Base-by-base conservation (phyloP, 1,140 invertebrate species). In the Melanaphis sacchari region DNA sequence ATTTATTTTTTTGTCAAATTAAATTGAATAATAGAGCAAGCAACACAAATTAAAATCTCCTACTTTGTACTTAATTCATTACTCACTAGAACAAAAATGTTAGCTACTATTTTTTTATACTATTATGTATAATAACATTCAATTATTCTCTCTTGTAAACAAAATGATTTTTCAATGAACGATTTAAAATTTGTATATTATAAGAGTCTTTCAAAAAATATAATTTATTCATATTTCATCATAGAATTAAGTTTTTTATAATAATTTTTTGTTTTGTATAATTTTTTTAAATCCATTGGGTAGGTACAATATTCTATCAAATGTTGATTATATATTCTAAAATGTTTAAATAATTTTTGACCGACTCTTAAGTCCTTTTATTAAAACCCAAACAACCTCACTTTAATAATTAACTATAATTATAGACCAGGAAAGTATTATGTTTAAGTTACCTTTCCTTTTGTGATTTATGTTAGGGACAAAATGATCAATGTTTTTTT, bases 401-500 rank as follows among this genome's bases (percentile, higher is more conserved):
- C 21, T 4, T 76, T 76, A 46, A 46, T 82, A 41, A 92, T 18
- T 82, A n/a, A 49, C 85, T 85, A 85, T 93, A 40, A 93, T 93
- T 93, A 49, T 93, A 93, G 46, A 84, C 76, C 43, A 85, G 91
- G 91, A 93, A 93, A 84, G 91, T 92, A 91, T 92, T 92, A 92
- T 82, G 81, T 76, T 93, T 52, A 84, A 40, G 41, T 93, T 85
- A 93, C 81, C 52, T 93, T 92, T 41, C 91, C 76, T 84, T 49
- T 84, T 93, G 91, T 93, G 91, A 93, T 93, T 93, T 85, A 93
- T 84, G 81, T 93, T 93, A 93, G 76, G 91, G 81, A 93, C 36
- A 93, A 93, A 52, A 85, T 92, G 90, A 92, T 93, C 43, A 93
- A 85, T 93, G 81, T 93, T 93, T 93, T 93, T 92, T 84, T n/a